A percentile compares a stretch with the other conserved stretches of the same genome.
These are phyloP conservation scores for Pterocles gutturalis DNA, from an alignment of 2,113 vertebrate genomes.

Conservation along the genomic window DNA sequence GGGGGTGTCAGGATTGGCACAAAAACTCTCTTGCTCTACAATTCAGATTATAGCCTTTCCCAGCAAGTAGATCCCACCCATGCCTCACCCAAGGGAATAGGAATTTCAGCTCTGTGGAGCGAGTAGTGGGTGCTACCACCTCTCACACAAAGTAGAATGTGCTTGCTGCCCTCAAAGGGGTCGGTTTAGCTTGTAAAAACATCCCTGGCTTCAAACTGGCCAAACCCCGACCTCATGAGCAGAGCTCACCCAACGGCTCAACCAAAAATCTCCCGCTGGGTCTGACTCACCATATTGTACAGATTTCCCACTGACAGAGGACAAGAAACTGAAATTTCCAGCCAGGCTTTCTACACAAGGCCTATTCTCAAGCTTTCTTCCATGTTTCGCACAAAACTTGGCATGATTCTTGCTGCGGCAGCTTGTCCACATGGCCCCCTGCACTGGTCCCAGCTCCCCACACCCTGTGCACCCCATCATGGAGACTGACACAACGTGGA, in stretches of 20 bases:
- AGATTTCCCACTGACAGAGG: background rate
- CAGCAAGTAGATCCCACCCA: background rate
- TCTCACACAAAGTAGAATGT: background rate
- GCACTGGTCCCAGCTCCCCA: background rate
- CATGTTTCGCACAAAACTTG: background rate
- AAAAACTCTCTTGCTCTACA: slow-evolving; percentile 51
- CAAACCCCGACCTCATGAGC: background rate
- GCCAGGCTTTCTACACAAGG: background rate
- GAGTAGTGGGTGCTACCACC: background rate
- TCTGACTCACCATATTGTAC: background rate
- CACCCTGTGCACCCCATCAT: background rate
- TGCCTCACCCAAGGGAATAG: background rate
- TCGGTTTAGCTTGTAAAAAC: background rate
- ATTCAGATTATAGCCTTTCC: slow-evolving; percentile 8
- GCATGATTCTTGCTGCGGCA: background rate
- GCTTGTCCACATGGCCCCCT: background rate
- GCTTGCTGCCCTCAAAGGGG: background rate
- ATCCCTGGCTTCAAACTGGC: background rate
- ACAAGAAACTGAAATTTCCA: background rate
- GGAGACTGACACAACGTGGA: background rate
- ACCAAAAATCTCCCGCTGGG: background rate
- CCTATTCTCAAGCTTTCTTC: background rate
- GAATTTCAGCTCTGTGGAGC: background rate
- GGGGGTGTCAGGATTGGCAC: background rate
- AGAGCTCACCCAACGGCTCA: background rate